phyloP scores from a whole-genome alignment of 2,888 invertebrate genomes.

The Meteorus cinctellus region DNA sequence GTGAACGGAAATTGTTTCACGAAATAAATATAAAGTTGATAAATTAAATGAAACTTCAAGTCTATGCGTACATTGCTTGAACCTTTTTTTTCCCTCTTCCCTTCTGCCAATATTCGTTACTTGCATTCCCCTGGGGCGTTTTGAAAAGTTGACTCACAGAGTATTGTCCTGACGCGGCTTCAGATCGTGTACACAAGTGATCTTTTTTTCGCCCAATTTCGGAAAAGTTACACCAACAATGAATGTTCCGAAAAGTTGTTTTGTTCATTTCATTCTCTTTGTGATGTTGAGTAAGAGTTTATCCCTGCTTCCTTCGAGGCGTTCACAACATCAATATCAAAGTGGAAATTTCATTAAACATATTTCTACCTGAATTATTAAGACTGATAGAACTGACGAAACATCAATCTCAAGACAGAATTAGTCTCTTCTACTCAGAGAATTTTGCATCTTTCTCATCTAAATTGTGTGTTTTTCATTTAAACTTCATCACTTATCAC shows the following conservation, averaged over 20 bases:
- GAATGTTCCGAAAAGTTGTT: not conserved
- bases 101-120: not conserved
- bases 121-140: not conserved
- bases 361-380: not conserved
- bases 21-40: not conserved
- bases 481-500: not conserved
- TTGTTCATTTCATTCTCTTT: not conserved
- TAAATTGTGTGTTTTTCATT: not conserved
- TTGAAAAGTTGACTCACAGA: not conserved
- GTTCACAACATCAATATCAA: conserved; percentile 8
- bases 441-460: too few species aligned
- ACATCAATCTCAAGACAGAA: not conserved
- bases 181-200: not conserved
- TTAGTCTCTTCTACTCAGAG: too few species aligned
- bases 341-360: not conserved
- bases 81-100: not conserved
- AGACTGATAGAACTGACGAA: not conserved
- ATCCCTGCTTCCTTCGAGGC: not conserved
- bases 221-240: conserved; percentile 3
- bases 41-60: not conserved
- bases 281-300: not conserved
- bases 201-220: not conserved
- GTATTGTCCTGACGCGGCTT: conserved; percentile 14
- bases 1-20: not conserved
- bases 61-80: not conserved